Percentiles rank a stretch among this genome's conserved stretches.
Evolutionary conservation across 53 echinoderm and acorn worm species (phyloP).

Genomic region (Paracentrotus lividus): DNA sequence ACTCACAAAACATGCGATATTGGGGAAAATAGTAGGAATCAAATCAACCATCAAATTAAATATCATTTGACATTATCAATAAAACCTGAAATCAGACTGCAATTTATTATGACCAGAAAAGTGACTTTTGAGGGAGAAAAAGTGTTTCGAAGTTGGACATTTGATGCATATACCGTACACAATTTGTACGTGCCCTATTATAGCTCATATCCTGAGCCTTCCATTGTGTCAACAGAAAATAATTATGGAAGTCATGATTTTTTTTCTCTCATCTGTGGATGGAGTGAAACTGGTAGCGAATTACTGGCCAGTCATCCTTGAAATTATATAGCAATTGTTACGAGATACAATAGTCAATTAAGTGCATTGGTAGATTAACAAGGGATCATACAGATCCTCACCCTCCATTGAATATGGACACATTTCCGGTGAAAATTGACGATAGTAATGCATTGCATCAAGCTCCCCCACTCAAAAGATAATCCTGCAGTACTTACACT

Average conservation of each 20-base stretch:
- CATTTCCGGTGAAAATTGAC: neutral
- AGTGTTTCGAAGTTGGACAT: no score
- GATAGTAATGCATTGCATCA: no score
- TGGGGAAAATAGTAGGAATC: no score
- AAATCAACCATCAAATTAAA: no score
- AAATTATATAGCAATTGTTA: constrained; percentile 31
- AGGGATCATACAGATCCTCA: neutral
- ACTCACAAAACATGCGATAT: no score
- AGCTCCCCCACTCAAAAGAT: no score
- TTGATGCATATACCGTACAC: no score
- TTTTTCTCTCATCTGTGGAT: neutral
- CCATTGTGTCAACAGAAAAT: neutral
- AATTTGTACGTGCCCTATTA: neutral
- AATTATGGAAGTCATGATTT: constrained; percentile 38
- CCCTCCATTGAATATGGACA: neutral
- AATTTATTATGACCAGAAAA: no score
- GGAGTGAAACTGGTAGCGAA: neutral
- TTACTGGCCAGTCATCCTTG: constrained; percentile 10
- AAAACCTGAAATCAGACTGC: no score
- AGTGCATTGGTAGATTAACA: neutral
- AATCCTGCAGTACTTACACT: no score
- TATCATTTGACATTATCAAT: no score
- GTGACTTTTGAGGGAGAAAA: no score
- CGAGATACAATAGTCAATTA: neutral
- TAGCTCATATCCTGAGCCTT: constrained; percentile 8